Conservation (phyloP, 2,113 vertebrate species). For the Sander lucioperca region DNA sequence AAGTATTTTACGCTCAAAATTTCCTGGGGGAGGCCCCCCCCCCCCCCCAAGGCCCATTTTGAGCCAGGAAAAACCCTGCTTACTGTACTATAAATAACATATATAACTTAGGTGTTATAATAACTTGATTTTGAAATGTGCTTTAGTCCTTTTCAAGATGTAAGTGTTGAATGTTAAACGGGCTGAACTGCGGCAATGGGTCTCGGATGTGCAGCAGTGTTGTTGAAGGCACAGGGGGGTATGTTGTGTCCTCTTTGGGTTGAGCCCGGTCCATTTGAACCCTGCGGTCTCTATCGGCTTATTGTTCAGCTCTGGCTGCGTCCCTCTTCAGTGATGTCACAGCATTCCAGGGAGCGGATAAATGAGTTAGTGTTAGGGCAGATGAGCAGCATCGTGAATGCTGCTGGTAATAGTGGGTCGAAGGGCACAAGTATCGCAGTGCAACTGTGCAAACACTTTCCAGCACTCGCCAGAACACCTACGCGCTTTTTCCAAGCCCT, state of each 20-base stretch:
- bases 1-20: too few relatives aligned
- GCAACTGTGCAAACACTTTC: conserved; percentile 53
- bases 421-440: conserved; percentile 64
- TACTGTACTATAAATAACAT: neutral
- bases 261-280: conserved; percentile 79
- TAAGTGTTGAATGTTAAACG: conserved; percentile 39
- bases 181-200: neutral
- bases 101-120: neutral
- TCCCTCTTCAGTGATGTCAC: conserved; percentile 84
- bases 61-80: neutral
- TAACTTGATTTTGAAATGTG: conserved; percentile 5
- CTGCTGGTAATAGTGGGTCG: conserved; percentile 70
- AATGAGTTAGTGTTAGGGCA: conserved; percentile 82
- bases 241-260: conserved; percentile 64
- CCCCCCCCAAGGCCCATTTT: too few relatives aligned
- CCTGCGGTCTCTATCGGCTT: conserved; percentile 77
- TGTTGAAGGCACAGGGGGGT: conserved; percentile 54
- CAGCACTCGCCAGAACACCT: conserved; percentile 41
- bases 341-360: conserved; percentile 81
- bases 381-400: conserved; percentile 79
- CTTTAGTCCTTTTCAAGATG: conserved; percentile 22
- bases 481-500: neutral
- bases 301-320: conserved; percentile 80
- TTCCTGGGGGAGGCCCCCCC: too few relatives aligned
- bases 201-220: conserved; percentile 51